These are phyloP conservation scores for Acanthurus tractus DNA, from an alignment of 2,797 vertebrate species.

Conservation along the genomic window DNA sequence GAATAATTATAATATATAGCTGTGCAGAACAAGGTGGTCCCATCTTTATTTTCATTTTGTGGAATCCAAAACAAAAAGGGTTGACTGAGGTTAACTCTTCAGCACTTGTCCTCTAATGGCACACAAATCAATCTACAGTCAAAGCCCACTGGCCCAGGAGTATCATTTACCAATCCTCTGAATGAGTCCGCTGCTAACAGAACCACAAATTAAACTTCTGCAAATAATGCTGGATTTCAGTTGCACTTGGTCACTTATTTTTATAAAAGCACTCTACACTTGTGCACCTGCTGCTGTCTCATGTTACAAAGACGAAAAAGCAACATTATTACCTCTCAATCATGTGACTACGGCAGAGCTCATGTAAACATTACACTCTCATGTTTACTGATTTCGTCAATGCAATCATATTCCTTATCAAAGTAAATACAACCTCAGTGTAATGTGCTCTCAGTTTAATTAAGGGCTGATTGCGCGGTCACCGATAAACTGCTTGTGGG, in stretches of 20 bases:
- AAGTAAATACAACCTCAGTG: not conserved
- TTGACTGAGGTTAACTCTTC: not conserved
- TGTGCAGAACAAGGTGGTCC: not conserved
- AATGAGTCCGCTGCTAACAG: not conserved
- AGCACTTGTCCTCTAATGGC: not conserved
- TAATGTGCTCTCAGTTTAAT: not conserved
- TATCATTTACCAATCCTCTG: not conserved
- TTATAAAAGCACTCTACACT: not conserved
- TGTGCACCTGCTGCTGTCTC: conserved; percentile 20
- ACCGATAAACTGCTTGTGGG: not conserved
- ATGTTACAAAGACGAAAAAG: conserved; percentile 4
- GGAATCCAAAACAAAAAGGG: not conserved
- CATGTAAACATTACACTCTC: not conserved
- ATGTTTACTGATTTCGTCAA: not conserved
- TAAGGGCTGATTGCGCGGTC: not conserved
- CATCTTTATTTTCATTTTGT: not conserved
- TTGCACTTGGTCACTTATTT: no score
- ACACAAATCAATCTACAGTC: not conserved
- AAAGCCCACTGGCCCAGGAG: not conserved
- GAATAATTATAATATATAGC: not conserved
- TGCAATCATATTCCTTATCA: not conserved
- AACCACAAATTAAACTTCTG: not conserved
- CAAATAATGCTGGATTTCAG: no score
- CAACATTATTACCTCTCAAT: not conserved
- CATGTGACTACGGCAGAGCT: not conserved